Evolutionary conservation across 2,797 vertebrate genomes (phyloP), one percentile per base, ranked within the genome.

Genomic region (Parauchenoglanis ngamensis): DNA sequence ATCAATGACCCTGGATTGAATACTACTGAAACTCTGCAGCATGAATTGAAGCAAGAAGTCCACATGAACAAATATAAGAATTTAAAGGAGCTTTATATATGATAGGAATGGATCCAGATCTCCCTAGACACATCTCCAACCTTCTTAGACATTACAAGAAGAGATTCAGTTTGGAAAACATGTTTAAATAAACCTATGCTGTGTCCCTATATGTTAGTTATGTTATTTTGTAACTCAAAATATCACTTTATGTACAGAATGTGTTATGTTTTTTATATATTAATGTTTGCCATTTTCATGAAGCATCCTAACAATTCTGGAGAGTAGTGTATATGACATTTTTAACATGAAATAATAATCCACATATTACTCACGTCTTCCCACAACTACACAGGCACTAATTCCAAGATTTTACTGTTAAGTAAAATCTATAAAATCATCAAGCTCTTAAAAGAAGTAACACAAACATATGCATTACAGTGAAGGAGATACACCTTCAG

Each of bases 401-500:
- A 23, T 68, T 59, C 31, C 2, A 73, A 15, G 15, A 23, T n/a
- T 28, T 79, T 70, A 70, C 44, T 80, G 3, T 13, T 80, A 12
- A 35, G 10, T 68, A 25, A 87, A 73, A 52, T 35, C 4, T 6
- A 23, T 12, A 31, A 61, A n/a, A 57, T 72, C 35, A 0, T 57
- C 52, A 19, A 84, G 68, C 35, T 7, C 19, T 54, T 56, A 83
- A 15, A 23, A 56, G 44, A 75, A 63, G 21, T 15, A 73, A 59
- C 54, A 57, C 63, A 82, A 65, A 54, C 57, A 49, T 76, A 57
- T 65, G 15, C 80, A 63, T 87, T 65, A 57, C 21, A 52, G 67
- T 54, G 56, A 49, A 84, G 5, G 46, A 65, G 80, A 86, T 40
- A 86, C 77, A 75, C 75, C 49, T 88, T 81, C 86, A 89, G 75